Base-by-base conservation (phyloP, 1,140 invertebrate species). In the Trichomalopsis sarcophagae region DNA sequence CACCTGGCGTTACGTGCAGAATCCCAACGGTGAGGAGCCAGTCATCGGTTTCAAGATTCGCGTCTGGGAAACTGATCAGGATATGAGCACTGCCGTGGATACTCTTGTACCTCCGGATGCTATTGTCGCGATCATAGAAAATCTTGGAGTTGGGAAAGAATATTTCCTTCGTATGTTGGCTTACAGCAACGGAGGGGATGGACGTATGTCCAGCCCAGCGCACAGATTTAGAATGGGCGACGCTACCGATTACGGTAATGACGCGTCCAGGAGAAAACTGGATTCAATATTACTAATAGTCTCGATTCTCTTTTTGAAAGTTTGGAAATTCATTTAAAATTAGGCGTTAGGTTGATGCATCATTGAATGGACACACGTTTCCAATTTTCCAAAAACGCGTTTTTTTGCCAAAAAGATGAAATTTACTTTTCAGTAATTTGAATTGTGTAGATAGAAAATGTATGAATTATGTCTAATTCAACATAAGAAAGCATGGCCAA, bases 181-280 rank as follows among this genome's bases (percentile, higher is more conserved):
- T 0, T 99, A 96, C 93, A 99, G 98, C 36, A 96, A 97, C 87
- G 98, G 98, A 40, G 98, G 98, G 0, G 98, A 99, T 91, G 98
- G 98, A 0, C 95, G 98, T 80, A 99, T 99, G 97, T 99, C 98
- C 74, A 99, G 98, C 86, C 98, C 98, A 0, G 95, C 96, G 3
- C 94, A 97, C 87, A 96, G 96, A 87, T 98, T 99, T 93, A 96
- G 97, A 94, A 97, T 97, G 97, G 97, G 97, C 11, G 92, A 93
- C 55, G 84, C 88, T 17, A 87, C 89, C 7, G 87, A 90, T 50
- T 93, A 91, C 21, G 89, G 91, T 79, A 89, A 87, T n/a, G 87
- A 89, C 9, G 87, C 88, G 6, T 69, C 86, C 7, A 90, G 85
- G 36, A 91, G 86, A 21, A 88, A 90, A 14, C 83, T 91, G 1